Evolutionary conservation across 1,140 invertebrate genomes (phyloP).

Genomic region (Nasonia giraulti): DNA sequence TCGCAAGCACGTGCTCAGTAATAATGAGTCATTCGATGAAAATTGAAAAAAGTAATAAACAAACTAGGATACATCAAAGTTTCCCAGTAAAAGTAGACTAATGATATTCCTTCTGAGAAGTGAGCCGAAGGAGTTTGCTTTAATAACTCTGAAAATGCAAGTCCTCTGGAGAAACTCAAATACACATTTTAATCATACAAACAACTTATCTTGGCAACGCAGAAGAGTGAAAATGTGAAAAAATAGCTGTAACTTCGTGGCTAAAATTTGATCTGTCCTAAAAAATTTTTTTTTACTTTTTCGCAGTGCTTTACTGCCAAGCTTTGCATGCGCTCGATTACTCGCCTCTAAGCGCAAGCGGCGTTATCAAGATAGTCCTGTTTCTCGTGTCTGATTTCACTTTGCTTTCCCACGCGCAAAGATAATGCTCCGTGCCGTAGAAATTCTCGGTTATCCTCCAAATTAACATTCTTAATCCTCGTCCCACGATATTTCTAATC

Average conservation of each 20-base stretch:
- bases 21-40: background rate
- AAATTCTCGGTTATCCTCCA: background rate
- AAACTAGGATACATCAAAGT: background rate
- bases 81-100: background rate
- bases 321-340: background rate
- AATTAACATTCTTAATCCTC: background rate
- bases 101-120: background rate
- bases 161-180: background rate
- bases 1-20: too few relatives aligned
- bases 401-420: background rate
- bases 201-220: background rate
- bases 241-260: background rate
- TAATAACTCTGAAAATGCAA: background rate
- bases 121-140: background rate
- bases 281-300: background rate
- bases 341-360: background rate
- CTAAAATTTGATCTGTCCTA: too few relatives aligned
- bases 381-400: background rate
- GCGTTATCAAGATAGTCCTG: background rate
- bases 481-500: too few relatives aligned
- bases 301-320: background rate
- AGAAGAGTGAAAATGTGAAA: background rate
- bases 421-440: background rate
- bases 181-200: background rate
- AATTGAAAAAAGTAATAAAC: background rate